Conservation (phyloP, 2,797 vertebrate species). For the Glyptemys insculpta region DNA sequence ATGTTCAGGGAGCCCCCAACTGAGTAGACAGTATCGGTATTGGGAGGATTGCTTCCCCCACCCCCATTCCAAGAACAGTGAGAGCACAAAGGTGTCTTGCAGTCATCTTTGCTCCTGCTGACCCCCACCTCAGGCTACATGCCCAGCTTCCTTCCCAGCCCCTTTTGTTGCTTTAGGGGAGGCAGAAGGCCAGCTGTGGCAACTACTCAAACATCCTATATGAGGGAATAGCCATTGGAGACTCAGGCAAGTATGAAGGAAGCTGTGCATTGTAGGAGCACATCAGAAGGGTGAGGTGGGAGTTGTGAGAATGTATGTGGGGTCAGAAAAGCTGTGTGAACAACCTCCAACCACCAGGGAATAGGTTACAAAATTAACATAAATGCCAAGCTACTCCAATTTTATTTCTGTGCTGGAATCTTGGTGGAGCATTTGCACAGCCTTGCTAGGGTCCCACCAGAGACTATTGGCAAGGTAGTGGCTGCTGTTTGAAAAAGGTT, state of each 20-base stretch:
- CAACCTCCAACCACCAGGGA: background rate
- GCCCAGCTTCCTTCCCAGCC: fast-evolving
- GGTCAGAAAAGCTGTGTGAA: background rate
- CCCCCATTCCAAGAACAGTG: background rate
- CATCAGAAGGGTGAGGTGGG: background rate
- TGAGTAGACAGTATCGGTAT: background rate
- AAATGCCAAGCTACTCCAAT: fast-evolving
- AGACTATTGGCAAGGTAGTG: background rate
- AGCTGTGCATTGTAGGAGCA: background rate
- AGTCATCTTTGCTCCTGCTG: background rate
- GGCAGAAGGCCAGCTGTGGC: background rate
- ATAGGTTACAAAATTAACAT: background rate
- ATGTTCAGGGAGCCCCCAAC: background rate
- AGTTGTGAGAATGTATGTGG: background rate
- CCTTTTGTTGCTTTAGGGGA: background rate
- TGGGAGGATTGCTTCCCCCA: fast-evolving
- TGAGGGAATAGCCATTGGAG: background rate
- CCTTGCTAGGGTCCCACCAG: background rate
- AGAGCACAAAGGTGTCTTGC: background rate
- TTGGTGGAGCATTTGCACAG: background rate
- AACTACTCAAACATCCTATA: background rate
- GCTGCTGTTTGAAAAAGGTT: no score
- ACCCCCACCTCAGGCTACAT: background rate
- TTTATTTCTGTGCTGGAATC: background rate
- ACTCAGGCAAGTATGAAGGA: background rate